phyloP scores from a whole-genome alignment of 1,140 invertebrate genomes.

The Diorhabda sublineata region DNA sequence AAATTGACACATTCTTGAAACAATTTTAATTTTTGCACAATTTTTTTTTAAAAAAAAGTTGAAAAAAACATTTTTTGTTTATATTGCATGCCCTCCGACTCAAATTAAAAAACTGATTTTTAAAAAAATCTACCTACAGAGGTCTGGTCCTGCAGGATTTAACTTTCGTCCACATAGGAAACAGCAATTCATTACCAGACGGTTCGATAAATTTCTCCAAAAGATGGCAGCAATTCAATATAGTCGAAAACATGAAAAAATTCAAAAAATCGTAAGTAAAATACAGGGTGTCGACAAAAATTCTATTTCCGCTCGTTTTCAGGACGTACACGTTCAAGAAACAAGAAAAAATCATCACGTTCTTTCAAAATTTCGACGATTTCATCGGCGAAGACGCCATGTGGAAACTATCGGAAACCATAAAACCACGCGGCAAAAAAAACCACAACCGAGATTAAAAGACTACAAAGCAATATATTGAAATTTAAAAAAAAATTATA shows the following conservation, averaged over 20 bases:
- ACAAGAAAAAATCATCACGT: constrained; percentile 87
- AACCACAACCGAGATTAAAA: constrained; percentile 29
- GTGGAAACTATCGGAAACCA: constrained; percentile 95
- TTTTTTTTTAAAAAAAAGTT: too few relatives aligned
- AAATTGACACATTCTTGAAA: too few relatives aligned
- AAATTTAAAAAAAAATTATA: constrained; percentile 17
- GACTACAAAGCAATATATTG: constrained; percentile 31
- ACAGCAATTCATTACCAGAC: constrained; percentile 82
- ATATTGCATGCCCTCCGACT: neutral
- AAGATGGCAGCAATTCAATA: constrained; percentile 96
- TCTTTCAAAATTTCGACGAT: constrained; percentile 97
- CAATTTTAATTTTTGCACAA: too few relatives aligned
- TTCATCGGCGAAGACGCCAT: constrained; percentile 92
- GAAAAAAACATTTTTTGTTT: too few relatives aligned
- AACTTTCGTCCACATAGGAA: constrained; percentile 98
- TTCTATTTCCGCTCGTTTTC: constrained; percentile 40
- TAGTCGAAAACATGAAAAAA: constrained; percentile 95
- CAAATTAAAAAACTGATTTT: constrained; percentile 9
- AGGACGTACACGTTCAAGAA: constrained; percentile 83
- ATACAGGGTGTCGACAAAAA: neutral
- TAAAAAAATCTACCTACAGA: constrained; percentile 56
- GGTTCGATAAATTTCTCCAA: constrained; percentile 95
- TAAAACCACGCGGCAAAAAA: constrained; percentile 81
- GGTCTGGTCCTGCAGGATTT: constrained; percentile 97
- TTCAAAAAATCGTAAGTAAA: constrained; percentile 85